Evolutionary conservation across 2,797 vertebrate genomes (phyloP).

Genomic region (Karalla daura): DNA sequence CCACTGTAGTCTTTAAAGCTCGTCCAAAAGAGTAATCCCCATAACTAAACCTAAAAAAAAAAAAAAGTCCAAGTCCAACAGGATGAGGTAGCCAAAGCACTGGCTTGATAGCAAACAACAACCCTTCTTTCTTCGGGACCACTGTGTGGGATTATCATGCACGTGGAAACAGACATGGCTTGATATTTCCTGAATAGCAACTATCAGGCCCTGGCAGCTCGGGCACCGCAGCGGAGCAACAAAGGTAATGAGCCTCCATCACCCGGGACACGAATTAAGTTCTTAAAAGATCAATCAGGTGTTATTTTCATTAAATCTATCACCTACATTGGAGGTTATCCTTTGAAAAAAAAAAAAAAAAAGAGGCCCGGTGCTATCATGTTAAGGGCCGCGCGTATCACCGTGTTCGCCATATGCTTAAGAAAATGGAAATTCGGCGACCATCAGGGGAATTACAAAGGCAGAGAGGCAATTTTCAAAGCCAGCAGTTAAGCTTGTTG

Average conservation of each 20-base stretch:
- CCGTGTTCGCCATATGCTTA: constrained; percentile 69
- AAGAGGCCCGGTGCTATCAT: constrained; percentile 51
- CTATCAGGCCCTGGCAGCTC: constrained; percentile 19
- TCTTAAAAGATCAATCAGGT: not conserved
- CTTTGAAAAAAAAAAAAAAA: constrained; percentile 26
- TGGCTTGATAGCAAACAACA: constrained; percentile 65
- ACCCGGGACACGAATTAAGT: not conserved
- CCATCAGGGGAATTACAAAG: constrained; percentile 72
- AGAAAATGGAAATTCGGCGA: constrained; percentile 73
- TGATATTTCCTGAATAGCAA: constrained; percentile 44
- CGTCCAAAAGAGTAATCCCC: constrained; percentile 78
- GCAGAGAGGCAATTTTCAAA: constrained; percentile 75
- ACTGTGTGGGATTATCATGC: constrained; percentile 52
- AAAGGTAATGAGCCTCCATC: constrained; percentile 14
- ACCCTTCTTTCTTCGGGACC: constrained; percentile 47
- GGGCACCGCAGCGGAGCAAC: not conserved
- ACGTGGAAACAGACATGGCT: constrained; percentile 32
- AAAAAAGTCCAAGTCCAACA: constrained; percentile 59
- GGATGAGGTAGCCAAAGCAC: constrained; percentile 70
- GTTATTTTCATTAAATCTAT: constrained; percentile 8
- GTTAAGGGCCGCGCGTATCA: constrained; percentile 49
- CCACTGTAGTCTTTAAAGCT: constrained; percentile 76
- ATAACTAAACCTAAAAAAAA: constrained; percentile 65
- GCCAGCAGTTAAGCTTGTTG: constrained; percentile 79
- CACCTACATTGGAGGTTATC: constrained; percentile 9